Base-by-base conservation (phyloP, 1,140 invertebrate genomes). In the Carcinoscorpius rotundicauda region DNA sequence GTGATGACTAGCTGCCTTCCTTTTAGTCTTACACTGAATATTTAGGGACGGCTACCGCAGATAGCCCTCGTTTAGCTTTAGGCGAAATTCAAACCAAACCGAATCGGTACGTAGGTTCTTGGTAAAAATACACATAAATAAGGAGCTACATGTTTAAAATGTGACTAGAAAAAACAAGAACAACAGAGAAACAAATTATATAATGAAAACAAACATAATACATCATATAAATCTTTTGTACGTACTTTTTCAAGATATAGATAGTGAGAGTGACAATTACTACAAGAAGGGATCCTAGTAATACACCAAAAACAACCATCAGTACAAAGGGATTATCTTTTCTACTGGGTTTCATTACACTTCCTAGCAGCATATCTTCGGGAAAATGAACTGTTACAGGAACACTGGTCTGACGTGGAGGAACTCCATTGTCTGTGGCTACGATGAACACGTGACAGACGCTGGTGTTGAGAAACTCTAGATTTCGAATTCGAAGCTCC, bases 341-440 rank as follows among this genome's bases (percentile, higher is more conserved):
- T 50, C 61, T 66, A 59, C 64, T 68, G 49, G 60, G 59, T 29
- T 64, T 62, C 56, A 64, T 64, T 9, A 70, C 60, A 49, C 66
- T 62, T 2, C 50, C 51, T 29, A 62, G 61, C 49, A 66, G 60
- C 5, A 67, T 57, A 50, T 63, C 66, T 62, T 70, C 70, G 4
- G 84, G 81, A 73, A 90, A 81, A 70, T 85, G 84, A 52, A 91
- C 84, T 56, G 85, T 84, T 3, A 90, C 83, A 3, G 87, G 87
- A 60, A 88, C 87, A 76, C 84, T 86, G 73, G 68, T 67, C 77
- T 82, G 84, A 78, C 86, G 78, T 0, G 88, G 85, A 55, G 88
- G 88, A 51, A 80, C 78, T 52, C 88, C 88, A 52, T 84, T 86
- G 75, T 93, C 91, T 2, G 83, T 85, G 11, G 89, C 91, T 63